A percentile compares a stretch with the other conserved stretches of the same genome.
Evolutionary conservation across 2,113 vertebrate species (phyloP).

Genomic region (Prionailurus viverrinus): DNA sequence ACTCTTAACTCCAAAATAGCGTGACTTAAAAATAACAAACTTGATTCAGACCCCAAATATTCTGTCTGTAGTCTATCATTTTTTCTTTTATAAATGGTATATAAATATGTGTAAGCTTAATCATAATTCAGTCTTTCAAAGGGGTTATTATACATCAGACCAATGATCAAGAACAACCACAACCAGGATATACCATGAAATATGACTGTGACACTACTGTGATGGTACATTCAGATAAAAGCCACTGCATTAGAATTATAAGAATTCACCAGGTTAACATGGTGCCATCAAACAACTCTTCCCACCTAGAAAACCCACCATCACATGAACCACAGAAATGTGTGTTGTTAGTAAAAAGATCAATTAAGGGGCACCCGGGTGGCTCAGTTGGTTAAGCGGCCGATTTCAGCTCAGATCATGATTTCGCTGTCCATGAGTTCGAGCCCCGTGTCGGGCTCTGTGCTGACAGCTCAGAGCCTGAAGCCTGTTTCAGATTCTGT

Average conservation of each 20-base stretch:
- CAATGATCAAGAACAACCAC: neutral
- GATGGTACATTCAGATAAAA: neutral
- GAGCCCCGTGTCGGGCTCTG: no score
- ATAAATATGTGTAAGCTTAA: neutral
- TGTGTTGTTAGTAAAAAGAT: neutral
- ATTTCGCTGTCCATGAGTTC: no score
- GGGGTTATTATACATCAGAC: neutral
- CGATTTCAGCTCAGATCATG: no score
- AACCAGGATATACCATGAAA: neutral
- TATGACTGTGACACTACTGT: neutral
- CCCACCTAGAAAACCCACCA: neutral
- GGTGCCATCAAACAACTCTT: neutral
- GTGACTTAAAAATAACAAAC: conserved; percentile 15
- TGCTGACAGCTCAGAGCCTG: no score
- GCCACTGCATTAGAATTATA: neutral
- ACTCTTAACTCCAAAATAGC: neutral
- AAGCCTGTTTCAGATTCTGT: no score
- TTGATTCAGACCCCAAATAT: neutral
- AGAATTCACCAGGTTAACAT: neutral
- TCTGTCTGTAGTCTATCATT: neutral
- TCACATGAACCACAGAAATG: neutral
- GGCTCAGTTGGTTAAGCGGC: no score
- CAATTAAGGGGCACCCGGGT: neutral
- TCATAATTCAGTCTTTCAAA: conserved; percentile 40
- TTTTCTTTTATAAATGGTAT: conserved; percentile 16